Evolutionary conservation across 2,888 invertebrate species (phyloP), one percentile per base, ranked within the genome.

Genomic region (Aplocera efformata): DNA sequence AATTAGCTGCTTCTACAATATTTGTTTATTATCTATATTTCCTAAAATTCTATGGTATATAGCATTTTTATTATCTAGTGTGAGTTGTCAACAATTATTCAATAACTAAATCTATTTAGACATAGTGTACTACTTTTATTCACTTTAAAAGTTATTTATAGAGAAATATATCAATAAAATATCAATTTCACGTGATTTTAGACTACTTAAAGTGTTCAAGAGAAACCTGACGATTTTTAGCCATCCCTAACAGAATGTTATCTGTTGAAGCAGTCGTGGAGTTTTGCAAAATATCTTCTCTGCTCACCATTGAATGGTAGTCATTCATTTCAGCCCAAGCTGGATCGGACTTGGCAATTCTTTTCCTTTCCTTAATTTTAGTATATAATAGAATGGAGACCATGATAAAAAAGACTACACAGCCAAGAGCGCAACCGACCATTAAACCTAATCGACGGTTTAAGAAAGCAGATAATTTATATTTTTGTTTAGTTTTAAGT

Each of bases 251-350:
- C 57, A 88, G 73, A 67, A 88, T 88, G 56, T 88, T 88, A 70
- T 88, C 88, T 17, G 88, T 86, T 30, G 88, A 88, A 54, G 84
- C 84, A 26, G 83, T 79, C 7, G 70, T 86, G 13, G 84, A 84
- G 60, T 76, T 70, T 56, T 84, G 79, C 56, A 85, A 59, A 54
- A 86, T 72, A 50, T 88, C 85, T 41, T 88, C 88, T 60, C 85
- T 88, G 57, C 88, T 88, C 33, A 79, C 79, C 65, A 85, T 76
- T 9, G 85, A 86, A 64, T 83, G 83, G 46, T 84, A 88, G 56
- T 88, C 84, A 47, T 85, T 85, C 81, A 88, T 79, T 63, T 88
- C 88, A 4, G 84, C 68, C 86, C 88, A 88, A 1, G 72, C 65
- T 10, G 85, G 85, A 45, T 88, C 88, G 10, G 85, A 71, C 53